Percentiles rank a stretch among this genome's conserved stretches.
Evolutionary conservation across 1,140 invertebrate genomes (phyloP).

Genomic region (Magallana ariakensis): DNA sequence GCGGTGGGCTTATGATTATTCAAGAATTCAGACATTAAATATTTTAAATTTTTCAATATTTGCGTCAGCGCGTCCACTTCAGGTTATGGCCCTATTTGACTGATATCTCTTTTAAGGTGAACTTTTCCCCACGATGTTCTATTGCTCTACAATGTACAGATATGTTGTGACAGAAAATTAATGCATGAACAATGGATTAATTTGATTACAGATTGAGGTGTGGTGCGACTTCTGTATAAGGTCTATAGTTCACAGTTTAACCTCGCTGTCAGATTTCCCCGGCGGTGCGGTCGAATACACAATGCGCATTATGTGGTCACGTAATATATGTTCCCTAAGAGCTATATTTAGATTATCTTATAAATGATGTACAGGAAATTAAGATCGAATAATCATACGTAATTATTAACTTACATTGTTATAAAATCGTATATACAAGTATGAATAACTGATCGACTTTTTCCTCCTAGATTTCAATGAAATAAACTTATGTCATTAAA

Average conservation of each 20-base stretch:
- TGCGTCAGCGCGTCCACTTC: background rate
- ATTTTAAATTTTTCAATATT: background rate
- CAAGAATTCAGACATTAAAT: background rate
- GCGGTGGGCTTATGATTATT: background rate
- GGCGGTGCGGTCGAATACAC: background rate
- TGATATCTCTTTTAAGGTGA: background rate
- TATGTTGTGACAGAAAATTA: background rate
- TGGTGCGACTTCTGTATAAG: background rate
- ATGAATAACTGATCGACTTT: too few relatives aligned
- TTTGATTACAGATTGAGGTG: background rate
- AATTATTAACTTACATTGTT: conserved; percentile 7
- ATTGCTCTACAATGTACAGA: background rate
- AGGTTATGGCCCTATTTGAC: background rate
- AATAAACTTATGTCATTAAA: too few relatives aligned
- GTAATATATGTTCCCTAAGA: background rate
- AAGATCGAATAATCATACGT: background rate
- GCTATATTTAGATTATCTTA: background rate
- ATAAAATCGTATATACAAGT: background rate
- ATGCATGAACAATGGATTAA: background rate
- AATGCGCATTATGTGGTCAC: conserved; percentile 19
- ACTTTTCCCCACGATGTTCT: background rate
- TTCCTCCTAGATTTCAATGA: too few relatives aligned
- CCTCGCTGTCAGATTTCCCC: background rate
- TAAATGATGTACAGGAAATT: conserved; percentile 12
- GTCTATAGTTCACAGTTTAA: background rate